phyloP scores from a whole-genome alignment of 1,140 invertebrate genomes.

The Procambarus virginalis region DNA sequence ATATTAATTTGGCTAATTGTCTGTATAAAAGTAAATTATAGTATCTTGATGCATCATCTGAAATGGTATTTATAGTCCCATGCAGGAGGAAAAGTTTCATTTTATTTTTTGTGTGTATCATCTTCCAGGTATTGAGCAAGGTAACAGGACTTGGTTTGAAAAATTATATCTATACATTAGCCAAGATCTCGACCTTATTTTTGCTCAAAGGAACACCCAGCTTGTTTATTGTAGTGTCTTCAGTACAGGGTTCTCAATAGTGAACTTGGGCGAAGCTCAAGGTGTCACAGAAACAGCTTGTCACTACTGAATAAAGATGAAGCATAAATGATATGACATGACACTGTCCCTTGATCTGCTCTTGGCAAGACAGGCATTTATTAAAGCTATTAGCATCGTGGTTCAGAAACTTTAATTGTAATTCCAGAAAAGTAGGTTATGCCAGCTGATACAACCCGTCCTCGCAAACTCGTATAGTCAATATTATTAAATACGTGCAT shows the following conservation, averaged over 20 bases:
- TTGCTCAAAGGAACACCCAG: conserved; percentile 6
- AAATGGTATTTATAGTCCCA: neutral
- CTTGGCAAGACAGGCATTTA: neutral
- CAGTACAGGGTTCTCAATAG: conserved; percentile 1
- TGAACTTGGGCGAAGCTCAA: neutral
- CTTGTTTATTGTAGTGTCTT: neutral
- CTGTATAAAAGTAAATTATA: neutral
- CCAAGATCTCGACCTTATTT: neutral
- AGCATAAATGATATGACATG: neutral
- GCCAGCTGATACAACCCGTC: neutral
- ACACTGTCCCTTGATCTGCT: neutral
- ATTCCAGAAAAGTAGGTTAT: neutral
- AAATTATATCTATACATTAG: neutral
- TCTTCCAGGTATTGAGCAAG: neutral
- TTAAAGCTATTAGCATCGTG: neutral
- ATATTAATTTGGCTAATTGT: conserved; percentile 2
- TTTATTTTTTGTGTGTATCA: neutral
- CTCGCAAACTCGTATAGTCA: no score
- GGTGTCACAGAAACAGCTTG: neutral
- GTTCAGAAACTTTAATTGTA: neutral
- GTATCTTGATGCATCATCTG: neutral
- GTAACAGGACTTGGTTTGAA: neutral
- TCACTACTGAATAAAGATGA: neutral
- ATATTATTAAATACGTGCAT: no score
- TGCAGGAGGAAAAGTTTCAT: neutral